A percentile compares a stretch with the other conserved stretches of the same genome.
These are phyloP conservation scores for Coleophora flavipennella DNA, from an alignment of 2,888 invertebrate genomes.

Conservation along the genomic window DNA sequence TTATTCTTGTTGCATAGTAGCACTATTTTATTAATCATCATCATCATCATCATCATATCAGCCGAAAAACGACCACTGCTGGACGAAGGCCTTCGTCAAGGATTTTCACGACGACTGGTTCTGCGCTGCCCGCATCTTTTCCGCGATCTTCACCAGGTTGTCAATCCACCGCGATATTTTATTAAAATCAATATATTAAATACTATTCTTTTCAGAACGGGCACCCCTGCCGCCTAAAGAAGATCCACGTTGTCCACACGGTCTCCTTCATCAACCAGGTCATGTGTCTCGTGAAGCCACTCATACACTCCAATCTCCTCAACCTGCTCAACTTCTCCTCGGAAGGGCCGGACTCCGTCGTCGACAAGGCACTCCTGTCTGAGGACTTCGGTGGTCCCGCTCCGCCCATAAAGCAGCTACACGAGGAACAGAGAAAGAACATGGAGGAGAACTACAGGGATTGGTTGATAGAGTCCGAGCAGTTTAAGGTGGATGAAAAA, in stretches of 20 bases:
- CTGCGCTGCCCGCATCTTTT: too few species aligned
- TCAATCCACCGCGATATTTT: too few species aligned
- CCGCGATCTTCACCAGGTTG: too few species aligned
- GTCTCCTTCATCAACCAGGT: slow-evolving; percentile 79
- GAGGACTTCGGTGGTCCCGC: slow-evolving; percentile 76
- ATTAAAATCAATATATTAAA: too few species aligned
- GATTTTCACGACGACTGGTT: too few species aligned
- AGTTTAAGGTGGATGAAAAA: slow-evolving; percentile 67
- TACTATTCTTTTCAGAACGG: slow-evolving; percentile 73
- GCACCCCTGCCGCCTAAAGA: slow-evolving; percentile 77
- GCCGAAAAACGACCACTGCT: too few species aligned
- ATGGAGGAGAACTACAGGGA: slow-evolving; percentile 73
- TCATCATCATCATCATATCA: too few species aligned
- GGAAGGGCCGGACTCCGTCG: slow-evolving; percentile 59
- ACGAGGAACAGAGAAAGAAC: slow-evolving; percentile 68
- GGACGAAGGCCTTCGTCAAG: too few species aligned
- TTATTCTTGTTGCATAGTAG: too few species aligned
- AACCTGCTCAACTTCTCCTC: slow-evolving; percentile 73
- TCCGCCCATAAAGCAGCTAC: slow-evolving; percentile 62
- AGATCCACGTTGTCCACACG: slow-evolving; percentile 77
- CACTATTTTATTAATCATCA: too few species aligned
- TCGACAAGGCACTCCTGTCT: slow-evolving; percentile 55
- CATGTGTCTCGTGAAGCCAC: slow-evolving; percentile 76
- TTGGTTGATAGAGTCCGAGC: slow-evolving; percentile 75
- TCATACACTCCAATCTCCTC: slow-evolving; percentile 75